Conservation (phyloP, 1,140 invertebrate genomes). For the Apis dorsata region DNA sequence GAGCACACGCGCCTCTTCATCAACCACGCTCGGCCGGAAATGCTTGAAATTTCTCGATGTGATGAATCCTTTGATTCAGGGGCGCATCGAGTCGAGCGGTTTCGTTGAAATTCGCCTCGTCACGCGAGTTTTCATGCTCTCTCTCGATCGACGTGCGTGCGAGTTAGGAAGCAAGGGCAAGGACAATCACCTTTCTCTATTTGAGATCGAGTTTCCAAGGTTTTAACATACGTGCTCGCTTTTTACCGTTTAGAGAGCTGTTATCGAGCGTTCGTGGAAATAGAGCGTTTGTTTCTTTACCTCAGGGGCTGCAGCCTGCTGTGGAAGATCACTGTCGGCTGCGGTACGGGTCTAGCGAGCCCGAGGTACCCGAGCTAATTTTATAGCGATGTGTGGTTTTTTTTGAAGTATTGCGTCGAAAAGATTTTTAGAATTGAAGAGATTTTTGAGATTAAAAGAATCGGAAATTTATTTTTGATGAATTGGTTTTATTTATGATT, state of each 20-base stretch:
- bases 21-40: background rate
- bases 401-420: too few species aligned
- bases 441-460: too few species aligned
- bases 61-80: background rate
- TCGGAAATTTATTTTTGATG: too few species aligned
- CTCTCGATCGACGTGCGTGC: background rate
- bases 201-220: background rate
- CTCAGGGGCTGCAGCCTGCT: too few species aligned
- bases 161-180: conserved; percentile 29
- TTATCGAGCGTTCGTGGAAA: background rate
- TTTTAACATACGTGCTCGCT: background rate
- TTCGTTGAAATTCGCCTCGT: conserved; percentile 8
- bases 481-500: too few species aligned
- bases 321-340: too few species aligned
- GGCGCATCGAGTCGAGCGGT: background rate
- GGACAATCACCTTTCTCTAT: conserved; percentile 21
- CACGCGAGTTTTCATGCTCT: conserved; percentile 38
- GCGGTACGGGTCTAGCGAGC: too few species aligned
- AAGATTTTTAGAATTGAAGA: too few species aligned
- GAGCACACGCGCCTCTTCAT: background rate
- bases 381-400: too few species aligned
- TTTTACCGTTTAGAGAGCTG: background rate
- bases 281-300: background rate
- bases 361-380: too few species aligned
- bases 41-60: conserved; percentile 10